Conservation (phyloP, 2,888 invertebrate genomes). For the Osmoderma eremita region DNA sequence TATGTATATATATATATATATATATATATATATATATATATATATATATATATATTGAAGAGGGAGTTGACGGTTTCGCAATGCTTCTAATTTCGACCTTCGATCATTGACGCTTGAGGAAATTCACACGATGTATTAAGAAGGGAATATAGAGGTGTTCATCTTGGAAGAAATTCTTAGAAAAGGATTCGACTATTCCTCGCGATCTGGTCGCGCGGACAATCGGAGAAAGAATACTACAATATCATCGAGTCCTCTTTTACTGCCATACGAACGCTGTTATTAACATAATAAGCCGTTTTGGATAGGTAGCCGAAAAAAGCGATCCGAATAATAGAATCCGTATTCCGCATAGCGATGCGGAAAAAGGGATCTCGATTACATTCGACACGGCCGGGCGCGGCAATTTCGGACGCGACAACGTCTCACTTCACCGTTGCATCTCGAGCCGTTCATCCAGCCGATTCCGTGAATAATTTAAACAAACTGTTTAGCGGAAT, state of each 20-base stretch:
- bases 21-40: too few relatives aligned
- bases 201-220: background rate
- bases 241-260: background rate
- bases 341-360: slow-evolving; percentile 21
- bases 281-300: slow-evolving; percentile 15
- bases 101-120: too few relatives aligned
- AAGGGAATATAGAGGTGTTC: too few relatives aligned
- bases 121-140: too few relatives aligned
- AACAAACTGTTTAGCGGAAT: slow-evolving; percentile 35
- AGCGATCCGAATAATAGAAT: slow-evolving; percentile 23
- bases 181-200: slow-evolving; percentile 9
- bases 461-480: slow-evolving; percentile 40
- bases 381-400: slow-evolving; percentile 34
- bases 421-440: slow-evolving; percentile 18
- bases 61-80: too few relatives aligned
- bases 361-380: slow-evolving; percentile 37
- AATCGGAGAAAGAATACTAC: background rate
- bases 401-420: slow-evolving; percentile 23
- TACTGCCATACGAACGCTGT: background rate
- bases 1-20: too few relatives aligned
- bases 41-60: too few relatives aligned
- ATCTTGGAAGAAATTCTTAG: background rate
- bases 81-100: too few relatives aligned
- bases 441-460: slow-evolving; percentile 21
- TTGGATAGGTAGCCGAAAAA: slow-evolving; percentile 6